phyloP scores from a whole-genome alignment of 2,888 invertebrate species.

The Candidula unifasciata region DNA sequence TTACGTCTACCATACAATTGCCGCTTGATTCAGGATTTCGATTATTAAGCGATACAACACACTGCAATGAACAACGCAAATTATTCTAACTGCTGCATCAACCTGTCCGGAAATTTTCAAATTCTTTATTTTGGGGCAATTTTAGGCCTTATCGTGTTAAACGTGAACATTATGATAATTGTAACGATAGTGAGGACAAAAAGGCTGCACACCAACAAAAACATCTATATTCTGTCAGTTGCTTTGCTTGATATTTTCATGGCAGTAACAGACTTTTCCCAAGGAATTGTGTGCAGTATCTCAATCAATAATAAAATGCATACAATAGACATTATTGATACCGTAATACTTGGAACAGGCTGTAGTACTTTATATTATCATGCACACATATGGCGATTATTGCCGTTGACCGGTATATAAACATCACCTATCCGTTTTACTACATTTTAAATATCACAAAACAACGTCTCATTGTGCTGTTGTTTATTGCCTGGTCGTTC shows the following conservation, averaged over 20 bases:
- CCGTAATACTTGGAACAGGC: no score
- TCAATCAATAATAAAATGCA: no score
- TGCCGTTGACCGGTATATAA: not conserved
- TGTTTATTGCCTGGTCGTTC: not conserved
- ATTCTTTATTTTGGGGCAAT: no score
- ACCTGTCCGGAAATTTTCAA: no score
- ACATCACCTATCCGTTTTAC: not conserved
- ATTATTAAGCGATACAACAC: no score
- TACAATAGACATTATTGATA: no score
- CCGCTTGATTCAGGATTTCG: no score
- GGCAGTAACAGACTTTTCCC: not conserved
- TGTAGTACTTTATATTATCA: not conserved
- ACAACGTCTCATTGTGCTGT: not conserved
- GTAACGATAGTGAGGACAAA: not conserved
- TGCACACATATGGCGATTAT: slow-evolving; percentile 17
- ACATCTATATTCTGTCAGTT: not conserved
- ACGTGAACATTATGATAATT: not conserved
- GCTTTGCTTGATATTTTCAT: not conserved
- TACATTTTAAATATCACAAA: not conserved
- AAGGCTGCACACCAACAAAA: slow-evolving; percentile 4
- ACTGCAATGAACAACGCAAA: no score
- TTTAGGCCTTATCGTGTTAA: no score
- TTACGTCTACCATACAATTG: no score
- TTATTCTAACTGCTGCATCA: no score
- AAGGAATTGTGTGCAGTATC: no score